Evolutionary conservation across 2,888 invertebrate species (phyloP), one percentile per base, ranked within the genome.

Genomic region (Orthosia gothica): DNA sequence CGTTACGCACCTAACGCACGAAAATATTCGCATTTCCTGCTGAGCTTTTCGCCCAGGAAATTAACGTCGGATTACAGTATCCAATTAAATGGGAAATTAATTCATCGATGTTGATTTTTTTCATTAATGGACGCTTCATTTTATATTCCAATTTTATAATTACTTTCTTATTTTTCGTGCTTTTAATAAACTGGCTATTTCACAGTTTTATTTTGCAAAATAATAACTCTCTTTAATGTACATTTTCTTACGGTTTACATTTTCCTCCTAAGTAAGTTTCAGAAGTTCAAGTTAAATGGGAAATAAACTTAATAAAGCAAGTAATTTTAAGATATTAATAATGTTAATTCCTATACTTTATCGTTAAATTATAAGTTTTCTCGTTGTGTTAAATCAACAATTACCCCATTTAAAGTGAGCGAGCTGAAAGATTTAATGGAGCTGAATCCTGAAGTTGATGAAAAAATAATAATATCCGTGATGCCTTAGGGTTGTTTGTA

Each of bases 1-100:
- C 23, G 15, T 12, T 73, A 18, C 26, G 15, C 12, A 13, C 16
- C 18, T 2, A 50, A 47, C 45, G 32, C 50, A 45, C 23, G 15
- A 7, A 55, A 2, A 55, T 16, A 54, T 40, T 9, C 40, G 58
- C 52, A 71, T 62, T 69, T 71, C 58, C 47, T 55, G 66, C 63
- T 55, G 58, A 80, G 63, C 47, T 67, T 73, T 58, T 57, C 16
- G n/a, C 52, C n/a, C 20, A 26, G 59, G 50, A 63, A 70, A 77
- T 77, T 72, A 69, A 68, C 69, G 58, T 47, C 55, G 50, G 61
- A 72, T 76, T 57, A 70, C 67, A 76, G 62, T 77, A 81, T 67
- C 59, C 73, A 69, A 81, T 81, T 73, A 67, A 81, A 69, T 52
- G 58, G 58, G 57, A 73, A 67, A 67, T 57, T 59, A 54, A 64